A percentile compares a stretch with the other conserved stretches of the same genome.
These are phyloP conservation scores for Trichogramma pretiosum DNA, from an alignment of 1,140 invertebrate genomes.

Conservation along the genomic window DNA sequence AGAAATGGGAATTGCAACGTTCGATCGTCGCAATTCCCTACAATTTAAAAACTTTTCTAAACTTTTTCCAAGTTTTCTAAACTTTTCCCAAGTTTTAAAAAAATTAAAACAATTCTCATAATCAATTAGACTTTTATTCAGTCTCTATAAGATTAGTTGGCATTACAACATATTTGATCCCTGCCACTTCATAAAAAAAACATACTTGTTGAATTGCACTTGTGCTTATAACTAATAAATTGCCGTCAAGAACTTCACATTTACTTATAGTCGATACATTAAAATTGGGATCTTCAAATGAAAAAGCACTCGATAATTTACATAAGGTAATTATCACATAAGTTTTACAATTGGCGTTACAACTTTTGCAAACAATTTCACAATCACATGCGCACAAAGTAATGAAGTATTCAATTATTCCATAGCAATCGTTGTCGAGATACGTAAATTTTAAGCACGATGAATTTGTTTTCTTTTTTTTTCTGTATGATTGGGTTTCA, in stretches of 20 bases:
- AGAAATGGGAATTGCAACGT: too few relatives aligned
- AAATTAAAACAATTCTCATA: too few relatives aligned
- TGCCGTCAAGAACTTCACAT: not conserved
- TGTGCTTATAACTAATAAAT: not conserved
- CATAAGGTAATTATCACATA: not conserved
- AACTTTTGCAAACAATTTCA: not conserved
- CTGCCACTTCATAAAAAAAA: not conserved
- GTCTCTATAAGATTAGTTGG: too few relatives aligned
- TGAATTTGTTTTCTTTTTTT: slow-evolving; percentile 2
- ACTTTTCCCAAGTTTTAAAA: too few relatives aligned
- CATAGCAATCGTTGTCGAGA: not conserved
- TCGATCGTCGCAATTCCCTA: too few relatives aligned
- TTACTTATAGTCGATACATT: not conserved
- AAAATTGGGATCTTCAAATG: not conserved
- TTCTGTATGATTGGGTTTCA: not conserved
- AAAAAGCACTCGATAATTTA: not conserved
- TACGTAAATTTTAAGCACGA: not conserved
- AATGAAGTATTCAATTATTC: not conserved
- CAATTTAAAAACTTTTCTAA: too few relatives aligned
- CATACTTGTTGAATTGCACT: not conserved
- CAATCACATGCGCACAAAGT: not conserved
- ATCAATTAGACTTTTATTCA: too few relatives aligned
- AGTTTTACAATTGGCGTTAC: not conserved
- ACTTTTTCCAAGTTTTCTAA: too few relatives aligned
- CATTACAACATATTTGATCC: too few relatives aligned